Percentiles rank a stretch among this genome's conserved stretches.
phyloP scores from a whole-genome alignment of 37 sponge, comb jelly and placozoan genomes.

The Haliclona indistincta region DNA sequence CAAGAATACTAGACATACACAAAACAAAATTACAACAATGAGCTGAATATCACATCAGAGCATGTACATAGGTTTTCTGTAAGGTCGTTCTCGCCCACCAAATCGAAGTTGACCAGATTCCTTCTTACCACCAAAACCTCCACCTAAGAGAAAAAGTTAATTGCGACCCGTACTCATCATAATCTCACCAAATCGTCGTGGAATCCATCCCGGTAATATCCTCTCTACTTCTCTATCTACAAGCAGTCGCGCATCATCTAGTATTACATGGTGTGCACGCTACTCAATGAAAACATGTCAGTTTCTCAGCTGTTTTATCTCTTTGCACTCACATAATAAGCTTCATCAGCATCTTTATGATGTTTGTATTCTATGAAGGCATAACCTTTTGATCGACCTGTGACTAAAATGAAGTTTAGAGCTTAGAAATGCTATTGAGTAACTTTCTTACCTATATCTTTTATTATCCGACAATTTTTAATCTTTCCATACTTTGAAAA shows the following conservation, averaged over 20 bases:
- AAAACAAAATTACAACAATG: background rate
- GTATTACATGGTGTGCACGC: conserved; percentile 34
- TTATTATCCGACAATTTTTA: conserved; percentile 64
- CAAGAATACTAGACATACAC: background rate
- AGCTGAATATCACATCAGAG: background rate
- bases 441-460: conserved; percentile 80
- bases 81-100: conserved; percentile 94
- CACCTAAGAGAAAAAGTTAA: conserved; percentile 58
- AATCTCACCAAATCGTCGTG: conserved; percentile 85
- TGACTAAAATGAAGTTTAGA: conserved; percentile 45
- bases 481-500: conserved; percentile 85
- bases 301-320: background rate
- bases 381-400: conserved; percentile 86
- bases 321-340: conserved; percentile 53
- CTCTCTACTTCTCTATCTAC: conserved; percentile 90
- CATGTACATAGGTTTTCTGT: conserved; percentile 83
- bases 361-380: conserved; percentile 83
- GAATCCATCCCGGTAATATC: conserved; percentile 86
- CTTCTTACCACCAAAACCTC: conserved; percentile 97
- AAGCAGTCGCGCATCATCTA: conserved; percentile 73
- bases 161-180: background rate
- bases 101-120: conserved; percentile 97
- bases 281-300: conserved; percentile 4
- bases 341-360: conserved; percentile 49
- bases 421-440: background rate